phyloP scores from a whole-genome alignment of 2,888 invertebrate genomes.

The Euclidia mi region DNA sequence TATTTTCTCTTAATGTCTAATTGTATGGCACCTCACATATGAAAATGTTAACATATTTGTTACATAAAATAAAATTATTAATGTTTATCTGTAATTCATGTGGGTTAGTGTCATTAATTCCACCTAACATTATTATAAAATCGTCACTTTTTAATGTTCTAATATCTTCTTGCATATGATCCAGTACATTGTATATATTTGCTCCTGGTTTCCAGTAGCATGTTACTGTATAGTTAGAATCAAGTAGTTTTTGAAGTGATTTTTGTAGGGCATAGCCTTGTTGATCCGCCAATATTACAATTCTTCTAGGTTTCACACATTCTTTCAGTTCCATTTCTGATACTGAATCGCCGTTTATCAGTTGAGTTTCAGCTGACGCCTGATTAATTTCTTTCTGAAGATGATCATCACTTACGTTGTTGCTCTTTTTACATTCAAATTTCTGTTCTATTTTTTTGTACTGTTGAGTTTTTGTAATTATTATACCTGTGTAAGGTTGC shows the following conservation, averaged over 20 bases:
- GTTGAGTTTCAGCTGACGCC: no score
- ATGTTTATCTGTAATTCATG: background rate
- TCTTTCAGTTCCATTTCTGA: no score
- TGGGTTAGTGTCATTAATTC: slow-evolving; percentile 1
- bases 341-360: no score
- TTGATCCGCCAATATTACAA: background rate
- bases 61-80: background rate
- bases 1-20: background rate
- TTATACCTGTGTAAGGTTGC: no score
- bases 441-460: no score
- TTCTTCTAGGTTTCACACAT: no score
- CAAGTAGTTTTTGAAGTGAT: background rate
- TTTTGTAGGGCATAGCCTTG: background rate
- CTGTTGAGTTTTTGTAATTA: no score
- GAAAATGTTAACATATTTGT: background rate
- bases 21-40: background rate
- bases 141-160: background rate
- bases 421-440: no score
- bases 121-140: background rate
- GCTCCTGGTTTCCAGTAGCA: background rate
- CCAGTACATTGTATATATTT: background rate
- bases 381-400: no score
- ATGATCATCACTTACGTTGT: no score
- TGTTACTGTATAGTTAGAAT: background rate
- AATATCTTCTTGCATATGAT: background rate